These are phyloP conservation scores for Molothrus aeneus DNA, from an alignment of 2,797 vertebrate genomes.

Conservation along the genomic window DNA sequence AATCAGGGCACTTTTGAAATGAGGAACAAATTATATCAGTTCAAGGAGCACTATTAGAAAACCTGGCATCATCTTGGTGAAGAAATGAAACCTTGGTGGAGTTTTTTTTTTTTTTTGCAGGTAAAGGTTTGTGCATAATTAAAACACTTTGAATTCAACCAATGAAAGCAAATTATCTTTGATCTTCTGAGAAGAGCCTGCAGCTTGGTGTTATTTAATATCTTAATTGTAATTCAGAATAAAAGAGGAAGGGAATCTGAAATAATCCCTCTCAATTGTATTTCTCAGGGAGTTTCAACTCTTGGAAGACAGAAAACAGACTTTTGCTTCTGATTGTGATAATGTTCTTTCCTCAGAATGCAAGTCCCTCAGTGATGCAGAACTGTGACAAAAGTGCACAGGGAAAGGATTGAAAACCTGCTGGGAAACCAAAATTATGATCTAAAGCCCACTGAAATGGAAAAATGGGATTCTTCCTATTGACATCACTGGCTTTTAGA, in stretches of 20 bases:
- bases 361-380: neutral
- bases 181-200: neutral
- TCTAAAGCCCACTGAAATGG: neutral
- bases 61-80: neutral
- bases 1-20: neutral
- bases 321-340: neutral
- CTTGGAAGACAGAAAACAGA: neutral
- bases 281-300: neutral
- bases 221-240: neutral
- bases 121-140: neutral
- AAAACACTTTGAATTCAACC: neutral
- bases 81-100: neutral
- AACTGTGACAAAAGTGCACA: neutral
- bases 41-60: neutral
- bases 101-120: neutral
- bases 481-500: neutral
- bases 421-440: neutral
- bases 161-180: neutral
- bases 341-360: neutral
- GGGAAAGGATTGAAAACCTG: neutral
- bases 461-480: neutral
- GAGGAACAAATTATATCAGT: neutral
- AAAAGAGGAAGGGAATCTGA: neutral
- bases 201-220: neutral
- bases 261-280: neutral